Evolutionary conservation across 2,113 vertebrate species (phyloP).

Genomic region (Oryzias woworae): DNA sequence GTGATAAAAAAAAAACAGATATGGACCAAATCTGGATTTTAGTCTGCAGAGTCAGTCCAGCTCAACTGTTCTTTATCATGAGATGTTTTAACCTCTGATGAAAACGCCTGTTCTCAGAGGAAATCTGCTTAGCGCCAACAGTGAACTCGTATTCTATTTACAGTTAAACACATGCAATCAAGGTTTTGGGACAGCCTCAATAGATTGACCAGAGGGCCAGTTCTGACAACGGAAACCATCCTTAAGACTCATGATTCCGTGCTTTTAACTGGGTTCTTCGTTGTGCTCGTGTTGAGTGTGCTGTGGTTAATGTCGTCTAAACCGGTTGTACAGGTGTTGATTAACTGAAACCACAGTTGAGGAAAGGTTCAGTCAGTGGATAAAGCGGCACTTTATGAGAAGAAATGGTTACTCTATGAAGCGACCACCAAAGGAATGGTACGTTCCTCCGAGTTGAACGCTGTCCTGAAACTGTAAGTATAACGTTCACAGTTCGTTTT

Average conservation of each 20-base stretch:
- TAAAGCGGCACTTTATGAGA: neutral
- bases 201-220: neutral
- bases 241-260: neutral
- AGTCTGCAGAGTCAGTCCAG: too few relatives aligned
- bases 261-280: neutral
- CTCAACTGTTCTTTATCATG: too few relatives aligned
- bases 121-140: too few relatives aligned
- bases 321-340: conserved; percentile 40
- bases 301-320: conserved; percentile 10
- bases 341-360: conserved; percentile 26
- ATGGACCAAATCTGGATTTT: too few relatives aligned
- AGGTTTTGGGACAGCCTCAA: neutral
- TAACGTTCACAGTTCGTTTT: conserved; percentile 12
- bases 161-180: neutral
- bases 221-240: neutral
- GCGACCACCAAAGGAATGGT: too few relatives aligned
- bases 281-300: neutral
- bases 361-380: conserved; percentile 21
- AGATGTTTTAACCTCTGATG: too few relatives aligned
- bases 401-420: conserved; percentile 6
- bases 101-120: too few relatives aligned
- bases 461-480: neutral
- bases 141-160: too few relatives aligned
- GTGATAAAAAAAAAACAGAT: too few relatives aligned
- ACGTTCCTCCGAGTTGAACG: neutral